Percentiles rank a stretch among this genome's conserved stretches.
These are phyloP conservation scores for Stichodactyla helianthus DNA, from an alignment of 64 coral and sea anemone genomes.

Conservation along the genomic window DNA sequence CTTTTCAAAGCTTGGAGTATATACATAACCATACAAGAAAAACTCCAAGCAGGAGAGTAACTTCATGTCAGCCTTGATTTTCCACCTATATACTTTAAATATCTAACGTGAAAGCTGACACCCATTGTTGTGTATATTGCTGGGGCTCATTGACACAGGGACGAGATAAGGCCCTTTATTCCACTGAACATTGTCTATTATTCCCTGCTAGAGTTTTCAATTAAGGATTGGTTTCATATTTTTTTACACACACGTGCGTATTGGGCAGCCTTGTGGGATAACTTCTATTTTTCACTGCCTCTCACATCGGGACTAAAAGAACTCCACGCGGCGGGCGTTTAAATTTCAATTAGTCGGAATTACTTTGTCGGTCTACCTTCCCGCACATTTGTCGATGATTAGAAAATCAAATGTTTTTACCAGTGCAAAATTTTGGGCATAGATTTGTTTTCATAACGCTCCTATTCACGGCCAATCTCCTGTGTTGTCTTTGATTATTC, in stretches of 20 bases:
- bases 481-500: not conserved
- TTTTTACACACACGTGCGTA: not conserved
- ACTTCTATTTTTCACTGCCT: not conserved
- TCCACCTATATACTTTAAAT: not conserved
- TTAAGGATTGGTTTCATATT: constrained; percentile 20
- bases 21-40: too few relatives aligned
- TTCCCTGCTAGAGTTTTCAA: not conserved
- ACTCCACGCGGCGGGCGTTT: not conserved
- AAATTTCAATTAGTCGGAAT: not conserved
- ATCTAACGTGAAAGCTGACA: not conserved
- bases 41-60: not conserved
- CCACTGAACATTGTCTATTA: not conserved
- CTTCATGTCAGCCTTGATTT: not conserved
- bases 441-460: not conserved
- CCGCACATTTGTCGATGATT: not conserved
- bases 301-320: not conserved
- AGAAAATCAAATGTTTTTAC: not conserved
- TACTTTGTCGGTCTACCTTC: not conserved
- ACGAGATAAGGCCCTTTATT: not conserved
- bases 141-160: not conserved
- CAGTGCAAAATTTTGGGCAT: not conserved
- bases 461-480: not conserved
- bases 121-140: constrained; percentile 2
- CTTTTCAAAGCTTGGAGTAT: not conserved
- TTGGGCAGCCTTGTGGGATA: not conserved